Percentiles rank a stretch among this genome's conserved stretches.
Conservation (phyloP, 2,888 invertebrate genomes). For the Corythucha ciliata region DNA sequence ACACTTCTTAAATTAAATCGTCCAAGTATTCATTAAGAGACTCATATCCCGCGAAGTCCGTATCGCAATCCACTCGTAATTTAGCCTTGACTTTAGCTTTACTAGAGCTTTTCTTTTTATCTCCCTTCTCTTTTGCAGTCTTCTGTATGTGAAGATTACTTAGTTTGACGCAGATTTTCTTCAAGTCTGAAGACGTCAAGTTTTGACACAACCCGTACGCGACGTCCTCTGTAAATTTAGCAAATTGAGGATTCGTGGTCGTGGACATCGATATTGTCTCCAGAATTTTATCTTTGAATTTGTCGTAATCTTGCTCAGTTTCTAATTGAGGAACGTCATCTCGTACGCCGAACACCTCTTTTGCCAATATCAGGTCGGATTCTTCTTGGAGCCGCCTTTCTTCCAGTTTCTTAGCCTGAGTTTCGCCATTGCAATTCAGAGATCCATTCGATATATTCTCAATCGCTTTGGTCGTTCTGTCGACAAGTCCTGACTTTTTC, state of each 20-base stretch:
- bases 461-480: neutral
- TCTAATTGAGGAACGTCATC: too few relatives aligned
- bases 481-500: neutral
- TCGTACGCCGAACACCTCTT: slow-evolving; percentile 15
- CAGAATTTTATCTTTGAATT: slow-evolving; percentile 8
- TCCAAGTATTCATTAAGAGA: too few relatives aligned
- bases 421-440: neutral
- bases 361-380: slow-evolving; percentile 13
- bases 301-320: slow-evolving; percentile 10
- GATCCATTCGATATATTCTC: neutral
- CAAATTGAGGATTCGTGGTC: slow-evolving; percentile 9
- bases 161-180: slow-evolving; percentile 18
- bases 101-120: slow-evolving; percentile 10
- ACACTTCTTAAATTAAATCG: too few relatives aligned
- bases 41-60: too few relatives aligned
- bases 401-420: slow-evolving; percentile 6
- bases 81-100: slow-evolving; percentile 17
- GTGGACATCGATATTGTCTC: too few relatives aligned
- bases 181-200: slow-evolving; percentile 17
- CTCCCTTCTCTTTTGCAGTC: slow-evolving; percentile 6
- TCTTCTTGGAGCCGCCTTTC: slow-evolving; percentile 12
- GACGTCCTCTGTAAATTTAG: slow-evolving; percentile 15
- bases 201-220: slow-evolving; percentile 10
- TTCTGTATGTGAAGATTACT: slow-evolving; percentile 21
- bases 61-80: slow-evolving; percentile 14